Evolutionary conservation across 2,888 invertebrate species (phyloP).

Genomic region (Cephus rjabovi): DNA sequence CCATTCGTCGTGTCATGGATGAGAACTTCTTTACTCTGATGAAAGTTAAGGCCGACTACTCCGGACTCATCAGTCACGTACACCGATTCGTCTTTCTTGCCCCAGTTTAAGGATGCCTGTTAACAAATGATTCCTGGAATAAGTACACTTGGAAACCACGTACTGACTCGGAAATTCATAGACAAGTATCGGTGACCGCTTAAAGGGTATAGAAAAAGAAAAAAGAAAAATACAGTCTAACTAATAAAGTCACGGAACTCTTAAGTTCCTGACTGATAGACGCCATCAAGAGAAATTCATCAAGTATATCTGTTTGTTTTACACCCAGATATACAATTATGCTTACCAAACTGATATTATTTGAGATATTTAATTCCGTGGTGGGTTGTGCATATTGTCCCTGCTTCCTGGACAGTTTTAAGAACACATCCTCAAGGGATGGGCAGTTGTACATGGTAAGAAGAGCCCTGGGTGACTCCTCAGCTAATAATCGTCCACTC

Average conservation of each 20-base stretch:
- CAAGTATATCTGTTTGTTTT: neutral
- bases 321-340: neutral
- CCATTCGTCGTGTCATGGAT: constrained; percentile 81
- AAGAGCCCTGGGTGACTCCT: constrained; percentile 87
- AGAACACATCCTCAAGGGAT: constrained; percentile 91
- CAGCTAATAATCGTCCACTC: constrained; percentile 89
- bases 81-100: constrained; percentile 84
- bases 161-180: too few species aligned
- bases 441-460: constrained; percentile 86
- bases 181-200: too few species aligned
- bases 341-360: constrained; percentile 79
- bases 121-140: constrained; percentile 13
- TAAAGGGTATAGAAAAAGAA: too few species aligned
- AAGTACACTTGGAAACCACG: neutral
- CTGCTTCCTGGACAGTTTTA: constrained; percentile 87
- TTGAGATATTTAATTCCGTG: constrained; percentile 75
- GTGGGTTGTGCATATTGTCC: constrained; percentile 58
- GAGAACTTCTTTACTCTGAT: constrained; percentile 90
- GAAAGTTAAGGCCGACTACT: constrained; percentile 89
- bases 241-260: too few species aligned
- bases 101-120: constrained; percentile 82
- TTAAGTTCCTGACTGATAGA: too few species aligned
- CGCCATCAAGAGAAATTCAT: too few species aligned
- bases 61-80: constrained; percentile 89
- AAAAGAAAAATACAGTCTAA: too few species aligned